Base-by-base conservation (phyloP, 37 sponge, comb jelly and placozoan species). In the Halichondria panicea region DNA sequence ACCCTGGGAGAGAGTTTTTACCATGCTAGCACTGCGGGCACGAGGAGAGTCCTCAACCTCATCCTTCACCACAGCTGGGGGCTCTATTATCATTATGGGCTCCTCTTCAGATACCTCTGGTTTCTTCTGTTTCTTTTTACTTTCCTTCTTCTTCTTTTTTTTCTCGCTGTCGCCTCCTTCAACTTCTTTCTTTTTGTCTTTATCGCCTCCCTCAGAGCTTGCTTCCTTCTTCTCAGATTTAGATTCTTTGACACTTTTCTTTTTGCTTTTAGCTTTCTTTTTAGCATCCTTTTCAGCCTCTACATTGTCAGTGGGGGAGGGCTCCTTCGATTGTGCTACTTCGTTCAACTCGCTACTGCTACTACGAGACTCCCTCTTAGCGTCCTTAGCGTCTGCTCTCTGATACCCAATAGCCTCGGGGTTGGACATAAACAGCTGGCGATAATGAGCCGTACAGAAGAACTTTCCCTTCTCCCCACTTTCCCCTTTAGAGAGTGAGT, bases 361-460 rank as follows among this genome's bases (percentile, higher is more conserved):
- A 19, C 55, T 39, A n/a, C n/a, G n/a, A n/a, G n/a, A 1, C 52
- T 58, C 36, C 19, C 65, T 40, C 77, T 76, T 45, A 24, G 50
- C 62, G n/a, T n/a, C n/a, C n/a, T n/a, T n/a, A 5, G 46, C 59
- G 38, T 65, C 81, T 0, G 87, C 87, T 36, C 88, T 32, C 13
- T 55, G 63, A 50, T 87, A 87, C 57, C 81, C 85, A 41, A 89
- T 83, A 34, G 86, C 93, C 71, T 81, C 84, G 11, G 94, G 94
- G 53, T 93, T 89, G 56, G 94, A 89, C 65, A 89, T 13, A 67
- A 93, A 93, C 24, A 93, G 72, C 61, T 93, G 94, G 31, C 80
- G 74, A 57, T 83, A 93, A 66, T 94, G 95, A 25, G 86, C 66
- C 0, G 71, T 53, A 63, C 95, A 94, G 84, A 84, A 94, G 43